Base-by-base conservation (phyloP, 2,113 vertebrate genomes). In the Pseudolaguvia tuberculata region DNA sequence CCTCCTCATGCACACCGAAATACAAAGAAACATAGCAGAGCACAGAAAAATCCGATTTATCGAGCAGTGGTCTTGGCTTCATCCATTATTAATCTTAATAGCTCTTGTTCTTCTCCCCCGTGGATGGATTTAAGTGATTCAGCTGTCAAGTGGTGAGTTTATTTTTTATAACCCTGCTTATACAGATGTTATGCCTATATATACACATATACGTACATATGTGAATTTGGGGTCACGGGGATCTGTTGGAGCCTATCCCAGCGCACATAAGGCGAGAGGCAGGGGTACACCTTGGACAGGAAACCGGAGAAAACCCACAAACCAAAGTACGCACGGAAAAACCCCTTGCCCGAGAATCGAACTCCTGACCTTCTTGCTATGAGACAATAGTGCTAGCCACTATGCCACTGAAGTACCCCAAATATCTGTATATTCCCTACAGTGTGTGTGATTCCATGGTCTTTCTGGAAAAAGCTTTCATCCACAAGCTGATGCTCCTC, bases 71-170 rank as follows among this genome's bases (percentile, higher is more conserved):
- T 72, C 59, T 78, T 50, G 14, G 31, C 47, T 9, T 71, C 58
- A 80, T 83, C 29, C 51, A 82, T 84, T 80, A 80, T 80, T 76
- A 76, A 80, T 78, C 72, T 65, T 76, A 67, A 78, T 80, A 61
- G 50, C 27, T 70, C 50, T 53, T 70, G 18, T 50, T 50, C 50
- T 70, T 14, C 15, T 53, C 50, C 51, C 29, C 29, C n/a, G 25
- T 69, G 67, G 12, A 39, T 1, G 7, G 27, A 18, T 39, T 70
- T 70, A 20, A 53, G 17, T 53, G 67, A 70, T 53, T 70, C 20
- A 11, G 20, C 9, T 2, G 18, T 70, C 65, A 75, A 35, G 56
- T 79, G 72, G 71, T 73, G 61, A 59, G 61, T 70, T 78, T 45
- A 5, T 18, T 55, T 23, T 15, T 3, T 35, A 11, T 1, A 68